Base-by-base conservation (phyloP, 2,888 invertebrate species). In the Mycalesis mineus region DNA sequence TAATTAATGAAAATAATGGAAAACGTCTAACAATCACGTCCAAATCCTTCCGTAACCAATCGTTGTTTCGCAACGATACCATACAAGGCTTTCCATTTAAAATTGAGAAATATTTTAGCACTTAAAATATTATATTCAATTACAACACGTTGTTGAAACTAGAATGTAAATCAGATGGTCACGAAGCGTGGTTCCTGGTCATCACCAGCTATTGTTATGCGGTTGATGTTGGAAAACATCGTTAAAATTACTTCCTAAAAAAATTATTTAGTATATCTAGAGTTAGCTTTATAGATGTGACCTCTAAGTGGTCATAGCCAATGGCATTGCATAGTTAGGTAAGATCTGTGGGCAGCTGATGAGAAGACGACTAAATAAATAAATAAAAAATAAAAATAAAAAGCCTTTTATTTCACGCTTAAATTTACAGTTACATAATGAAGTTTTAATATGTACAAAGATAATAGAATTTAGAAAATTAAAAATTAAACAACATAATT, bases 131-230 rank as follows among this genome's bases (percentile, higher is more conserved):
- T 54, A 56, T 54, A 57, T 63, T 61, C 61, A 63, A 63, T 65
- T 60, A 60, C 11, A 11, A 36, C 50, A 44, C 57, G 36, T 49
- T 51, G 22, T 40, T 7, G 40, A 15, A 31, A 51, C 51, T 56
- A 52, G 52, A 62, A 67, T 66, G 67, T 49, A 66, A 68, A 68
- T 66, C 51, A 62, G 62, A 53, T 55, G 59, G 51, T 57, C 56
- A 17, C 61, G 22, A 58, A 60, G 60, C 69, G 64, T 66, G 55
- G 52, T 68, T 68, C 69, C 69, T 63, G 65, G 45, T 42, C 48
- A 49, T 45, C 50, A 55, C 54, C 60, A 62, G 45, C 61, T 58
- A 67, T 67, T 67, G 66, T 66, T 53, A 48, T 15, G 29, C 52
- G 58, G 62, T 42, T 47, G 54, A 55, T 29, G 33, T 39, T 41